phyloP scores from a whole-genome alignment of 1,140 invertebrate species.

The Hyles vespertilio region DNA sequence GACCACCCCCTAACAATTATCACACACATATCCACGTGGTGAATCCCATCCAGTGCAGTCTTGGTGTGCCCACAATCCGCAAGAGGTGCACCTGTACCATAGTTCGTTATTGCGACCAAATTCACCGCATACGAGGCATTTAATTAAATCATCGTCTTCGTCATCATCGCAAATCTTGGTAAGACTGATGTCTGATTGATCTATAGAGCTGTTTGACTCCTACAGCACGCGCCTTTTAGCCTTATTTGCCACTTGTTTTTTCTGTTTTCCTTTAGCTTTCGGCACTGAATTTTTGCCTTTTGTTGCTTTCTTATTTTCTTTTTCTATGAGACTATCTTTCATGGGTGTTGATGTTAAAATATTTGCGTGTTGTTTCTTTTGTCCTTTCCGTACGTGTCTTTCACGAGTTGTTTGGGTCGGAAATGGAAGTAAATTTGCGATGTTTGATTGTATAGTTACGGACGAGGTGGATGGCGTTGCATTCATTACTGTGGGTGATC shows the following conservation, averaged over 20 bases:
- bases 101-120: conserved; percentile 22
- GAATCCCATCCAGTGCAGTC: conserved; percentile 20
- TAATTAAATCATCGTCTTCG: conserved; percentile 19
- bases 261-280: too few species aligned
- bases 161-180: conserved; percentile 11
- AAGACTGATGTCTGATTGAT: conserved; percentile 18
- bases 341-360: too few species aligned
- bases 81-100: conserved; percentile 24
- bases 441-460: too few species aligned
- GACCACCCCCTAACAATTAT: conserved; percentile 19
- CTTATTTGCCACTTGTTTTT: neutral
- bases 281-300: too few species aligned
- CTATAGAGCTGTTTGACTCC: conserved; percentile 5
- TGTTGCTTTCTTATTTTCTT: too few species aligned
- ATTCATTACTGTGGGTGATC: too few species aligned
- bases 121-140: conserved; percentile 21
- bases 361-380: too few species aligned
- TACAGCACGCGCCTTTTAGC: conserved; percentile 12
- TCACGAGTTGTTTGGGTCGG: too few species aligned
- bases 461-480: too few species aligned
- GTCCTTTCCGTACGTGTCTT: too few species aligned
- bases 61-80: conserved; percentile 19
- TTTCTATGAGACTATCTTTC: too few species aligned
- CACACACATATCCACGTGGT: conserved; percentile 21
- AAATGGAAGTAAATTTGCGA: too few species aligned